Evolutionary conservation across 2,888 invertebrate genomes (phyloP).

Genomic region (Galeruca laticollis): DNA sequence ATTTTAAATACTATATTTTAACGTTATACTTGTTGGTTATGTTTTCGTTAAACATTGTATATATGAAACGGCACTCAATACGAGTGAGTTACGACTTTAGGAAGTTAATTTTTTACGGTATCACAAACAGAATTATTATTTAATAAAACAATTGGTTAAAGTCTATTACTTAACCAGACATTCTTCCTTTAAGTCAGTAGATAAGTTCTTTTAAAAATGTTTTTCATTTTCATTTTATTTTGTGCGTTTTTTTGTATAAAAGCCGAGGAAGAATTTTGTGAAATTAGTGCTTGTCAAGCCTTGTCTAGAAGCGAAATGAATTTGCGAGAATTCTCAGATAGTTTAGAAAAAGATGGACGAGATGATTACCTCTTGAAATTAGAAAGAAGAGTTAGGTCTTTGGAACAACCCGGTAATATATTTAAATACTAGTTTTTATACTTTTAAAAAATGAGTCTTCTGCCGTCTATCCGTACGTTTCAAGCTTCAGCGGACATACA

Average conservation of each 20-base stretch:
- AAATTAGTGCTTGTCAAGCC: constrained; percentile 70
- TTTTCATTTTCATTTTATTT: background rate
- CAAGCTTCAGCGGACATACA: too few species aligned
- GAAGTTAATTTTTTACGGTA: constrained; percentile 26
- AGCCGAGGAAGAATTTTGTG: constrained; percentile 59
- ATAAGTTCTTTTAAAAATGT: constrained; percentile 16
- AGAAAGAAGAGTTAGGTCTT: constrained; percentile 75
- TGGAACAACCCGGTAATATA: constrained; percentile 76
- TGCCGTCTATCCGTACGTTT: too few species aligned
- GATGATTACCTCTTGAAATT: constrained; percentile 68
- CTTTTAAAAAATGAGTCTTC: constrained; percentile 3
- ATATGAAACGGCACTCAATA: too few species aligned
- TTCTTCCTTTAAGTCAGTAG: background rate
- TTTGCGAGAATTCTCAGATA: constrained; percentile 55
- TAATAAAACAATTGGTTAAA: constrained; percentile 24
- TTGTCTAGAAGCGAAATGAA: constrained; percentile 64
- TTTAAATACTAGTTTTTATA: background rate
- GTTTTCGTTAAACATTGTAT: too few species aligned
- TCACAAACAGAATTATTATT: constrained; percentile 18
- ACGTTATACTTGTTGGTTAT: too few species aligned
- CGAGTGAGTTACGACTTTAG: constrained; percentile 15
- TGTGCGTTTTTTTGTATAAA: constrained; percentile 4
- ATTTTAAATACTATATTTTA: too few species aligned
- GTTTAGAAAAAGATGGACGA: constrained; percentile 58
- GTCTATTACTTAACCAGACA: background rate